Evolutionary conservation across 2,113 vertebrate species (phyloP).

Genomic region (Silurus asotus): DNA sequence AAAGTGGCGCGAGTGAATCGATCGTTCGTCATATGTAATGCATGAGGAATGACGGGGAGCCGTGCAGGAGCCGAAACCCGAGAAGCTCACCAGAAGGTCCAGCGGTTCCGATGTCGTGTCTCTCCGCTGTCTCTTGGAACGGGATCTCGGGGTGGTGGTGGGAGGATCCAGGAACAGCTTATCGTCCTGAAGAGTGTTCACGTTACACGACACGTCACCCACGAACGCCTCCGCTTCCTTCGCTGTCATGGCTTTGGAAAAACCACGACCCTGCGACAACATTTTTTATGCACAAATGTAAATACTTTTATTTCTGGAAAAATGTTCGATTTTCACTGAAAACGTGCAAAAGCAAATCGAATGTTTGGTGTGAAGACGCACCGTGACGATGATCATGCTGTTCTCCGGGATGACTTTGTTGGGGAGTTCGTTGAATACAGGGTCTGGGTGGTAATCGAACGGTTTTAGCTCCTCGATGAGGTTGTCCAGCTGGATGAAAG

Average conservation of each 20-base stretch:
- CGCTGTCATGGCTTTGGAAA: constrained; percentile 89
- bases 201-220: constrained; percentile 81
- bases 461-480: constrained; percentile 70
- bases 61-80: not conserved
- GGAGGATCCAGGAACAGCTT: constrained; percentile 92
- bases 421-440: constrained; percentile 75
- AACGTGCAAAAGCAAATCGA: not conserved
- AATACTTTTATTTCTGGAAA: not conserved
- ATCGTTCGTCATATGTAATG: not conserved
- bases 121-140: constrained; percentile 80
- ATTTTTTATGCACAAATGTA: not conserved
- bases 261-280: constrained; percentile 80
- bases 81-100: constrained; percentile 83
- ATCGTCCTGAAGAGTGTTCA: constrained; percentile 88
- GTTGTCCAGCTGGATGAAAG: constrained; percentile 82
- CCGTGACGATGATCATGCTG: constrained; percentile 72
- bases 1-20: not conserved
- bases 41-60: not conserved
- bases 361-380: constrained; percentile 43
- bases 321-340: not conserved
- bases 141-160: constrained; percentile 76
- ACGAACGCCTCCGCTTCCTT: constrained; percentile 87
- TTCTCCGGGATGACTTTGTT: constrained; percentile 69
- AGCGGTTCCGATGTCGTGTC: constrained; percentile 82
- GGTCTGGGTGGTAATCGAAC: constrained; percentile 84